A percentile compares a stretch with the other conserved stretches of the same genome.
These are phyloP conservation scores for Heliconius hermathena DNA, from an alignment of 1,140 invertebrate genomes.

Conservation along the genomic window DNA sequence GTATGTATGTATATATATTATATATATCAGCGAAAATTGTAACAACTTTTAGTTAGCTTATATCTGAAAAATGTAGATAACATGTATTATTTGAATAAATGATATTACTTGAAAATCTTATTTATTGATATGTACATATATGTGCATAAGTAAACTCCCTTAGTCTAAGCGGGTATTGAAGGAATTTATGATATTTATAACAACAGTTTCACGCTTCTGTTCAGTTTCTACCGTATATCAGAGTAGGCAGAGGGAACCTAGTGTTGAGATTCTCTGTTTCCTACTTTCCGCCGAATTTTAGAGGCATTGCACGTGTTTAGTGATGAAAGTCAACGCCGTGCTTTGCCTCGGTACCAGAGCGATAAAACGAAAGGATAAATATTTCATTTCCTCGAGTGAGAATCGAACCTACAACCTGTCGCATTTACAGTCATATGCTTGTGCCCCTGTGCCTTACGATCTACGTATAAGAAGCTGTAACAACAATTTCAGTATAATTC, in stretches of 20 bases:
- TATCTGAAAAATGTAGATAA: conserved; percentile 36
- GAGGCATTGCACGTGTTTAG: no score
- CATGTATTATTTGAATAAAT: conserved; percentile 55
- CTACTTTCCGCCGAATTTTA: no score
- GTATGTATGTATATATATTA: conserved; percentile 18
- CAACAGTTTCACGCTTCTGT: conserved; percentile 16
- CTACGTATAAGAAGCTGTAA: conserved; percentile 4
- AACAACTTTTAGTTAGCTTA: conserved; percentile 40
- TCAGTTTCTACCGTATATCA: no score
- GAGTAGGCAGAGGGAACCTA: no score
- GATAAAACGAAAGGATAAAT: no score
- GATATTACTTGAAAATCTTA: conserved; percentile 45
- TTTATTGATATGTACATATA: conserved; percentile 27
- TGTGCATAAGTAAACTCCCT: conserved; percentile 27
- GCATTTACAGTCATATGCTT: no score
- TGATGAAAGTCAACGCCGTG: no score
- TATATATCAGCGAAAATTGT: conserved; percentile 36
- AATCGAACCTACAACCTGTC: no score
- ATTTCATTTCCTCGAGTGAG: no score
- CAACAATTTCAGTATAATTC: conserved; percentile 37
- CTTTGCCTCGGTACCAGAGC: no score
- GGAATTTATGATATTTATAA: conserved; percentile 36
- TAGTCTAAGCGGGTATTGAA: conserved; percentile 22
- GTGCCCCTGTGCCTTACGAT: no score
- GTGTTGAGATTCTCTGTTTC: no score